A percentile compares a stretch with the other conserved stretches of the same genome.
Conservation (phyloP, 2,113 vertebrate species). For the Calonectris borealis region DNA sequence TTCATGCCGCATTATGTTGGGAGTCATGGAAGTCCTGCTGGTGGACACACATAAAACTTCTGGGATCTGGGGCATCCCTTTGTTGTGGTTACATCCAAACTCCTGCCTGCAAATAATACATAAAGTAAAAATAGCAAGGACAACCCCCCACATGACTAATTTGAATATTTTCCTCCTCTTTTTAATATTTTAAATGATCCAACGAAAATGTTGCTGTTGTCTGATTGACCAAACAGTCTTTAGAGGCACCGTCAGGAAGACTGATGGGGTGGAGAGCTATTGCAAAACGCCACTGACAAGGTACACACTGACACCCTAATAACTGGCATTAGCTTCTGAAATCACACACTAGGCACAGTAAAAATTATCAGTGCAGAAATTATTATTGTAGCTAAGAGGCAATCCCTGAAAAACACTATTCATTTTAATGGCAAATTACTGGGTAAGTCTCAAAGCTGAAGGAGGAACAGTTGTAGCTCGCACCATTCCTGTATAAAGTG, state of each 20-base stretch:
- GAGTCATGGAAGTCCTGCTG: background rate
- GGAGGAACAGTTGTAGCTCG: background rate
- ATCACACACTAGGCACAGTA: background rate
- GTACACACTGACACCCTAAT: background rate
- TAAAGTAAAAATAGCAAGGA: background rate
- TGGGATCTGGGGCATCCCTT: background rate
- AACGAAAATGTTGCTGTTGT: background rate
- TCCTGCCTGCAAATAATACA: background rate
- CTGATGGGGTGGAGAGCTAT: background rate
- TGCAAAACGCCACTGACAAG: background rate
- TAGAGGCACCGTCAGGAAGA: background rate
- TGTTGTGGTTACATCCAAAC: background rate
- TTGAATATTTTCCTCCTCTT: background rate
- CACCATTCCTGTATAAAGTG: background rate
- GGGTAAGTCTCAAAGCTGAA: constrained; percentile 4
- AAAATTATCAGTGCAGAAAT: constrained; percentile 27
- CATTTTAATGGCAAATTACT: constrained; percentile 27
- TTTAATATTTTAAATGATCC: background rate
- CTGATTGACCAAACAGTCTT: background rate
- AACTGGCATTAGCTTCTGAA: constrained; percentile 10
- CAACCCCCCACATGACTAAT: background rate
- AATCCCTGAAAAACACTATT: background rate
- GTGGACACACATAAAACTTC: background rate
- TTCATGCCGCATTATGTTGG: background rate
- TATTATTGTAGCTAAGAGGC: background rate